phyloP scores from a whole-genome alignment of 1,140 invertebrate genomes.

The Drosophila virilis region DNA sequence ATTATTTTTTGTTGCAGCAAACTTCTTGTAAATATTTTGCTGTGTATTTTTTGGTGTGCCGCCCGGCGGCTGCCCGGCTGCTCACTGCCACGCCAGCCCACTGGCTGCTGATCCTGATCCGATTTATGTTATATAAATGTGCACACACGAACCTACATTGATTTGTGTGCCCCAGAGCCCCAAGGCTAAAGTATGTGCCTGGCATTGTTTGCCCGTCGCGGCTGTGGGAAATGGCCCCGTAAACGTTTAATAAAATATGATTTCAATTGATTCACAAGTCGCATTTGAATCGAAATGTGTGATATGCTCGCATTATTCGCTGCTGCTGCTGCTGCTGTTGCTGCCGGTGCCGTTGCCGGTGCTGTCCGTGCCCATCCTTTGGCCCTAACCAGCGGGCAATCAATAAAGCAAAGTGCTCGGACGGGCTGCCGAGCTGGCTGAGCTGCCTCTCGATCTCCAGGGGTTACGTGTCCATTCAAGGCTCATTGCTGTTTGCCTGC shows the following conservation, averaged over 20 bases:
- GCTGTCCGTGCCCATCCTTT: constrained; percentile 1
- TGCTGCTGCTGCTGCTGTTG: constrained; percentile 5
- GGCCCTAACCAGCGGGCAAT: constrained; percentile 43
- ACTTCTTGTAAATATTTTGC: constrained; percentile 76
- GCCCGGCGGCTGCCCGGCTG: constrained; percentile 14
- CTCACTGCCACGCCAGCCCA: neutral
- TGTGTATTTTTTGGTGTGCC: constrained; percentile 36
- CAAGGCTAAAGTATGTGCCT: constrained; percentile 9
- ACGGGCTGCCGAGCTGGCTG: constrained; percentile 18
- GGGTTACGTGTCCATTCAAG: constrained; percentile 30
- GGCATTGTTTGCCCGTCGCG: constrained; percentile 55
- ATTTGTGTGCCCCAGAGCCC: constrained; percentile 38
- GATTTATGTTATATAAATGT: constrained; percentile 35
- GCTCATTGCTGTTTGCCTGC: constrained; percentile 32
- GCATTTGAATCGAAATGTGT: constrained; percentile 68
- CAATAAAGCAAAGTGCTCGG: constrained; percentile 70
- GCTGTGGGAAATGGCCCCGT: constrained; percentile 73
- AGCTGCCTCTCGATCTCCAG: constrained; percentile 41
- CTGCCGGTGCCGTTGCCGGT: neutral
- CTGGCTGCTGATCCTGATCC: constrained; percentile 1
- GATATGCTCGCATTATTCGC: constrained; percentile 50
- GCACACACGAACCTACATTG: constrained; percentile 28
- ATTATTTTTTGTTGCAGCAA: constrained; percentile 42
- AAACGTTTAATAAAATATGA: constrained; percentile 82
- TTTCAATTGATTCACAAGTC: constrained; percentile 78